Evolutionary conservation across 2,797 vertebrate species (phyloP).

Genomic region (Platyrinchus mystaceus): DNA sequence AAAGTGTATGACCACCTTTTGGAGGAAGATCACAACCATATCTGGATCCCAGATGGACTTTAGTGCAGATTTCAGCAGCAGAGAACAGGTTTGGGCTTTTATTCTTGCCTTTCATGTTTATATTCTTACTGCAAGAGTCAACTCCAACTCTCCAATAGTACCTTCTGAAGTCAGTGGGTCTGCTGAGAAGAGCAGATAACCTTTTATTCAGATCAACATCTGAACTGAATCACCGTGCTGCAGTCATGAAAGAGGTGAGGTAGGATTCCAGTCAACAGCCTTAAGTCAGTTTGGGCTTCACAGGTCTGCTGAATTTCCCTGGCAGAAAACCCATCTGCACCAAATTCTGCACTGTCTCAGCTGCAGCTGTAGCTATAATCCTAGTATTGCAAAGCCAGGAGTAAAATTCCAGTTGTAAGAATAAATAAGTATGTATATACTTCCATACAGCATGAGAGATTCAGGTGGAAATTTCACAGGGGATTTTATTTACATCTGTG

Average conservation of each 20-base stretch:
- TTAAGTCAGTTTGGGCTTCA: neutral
- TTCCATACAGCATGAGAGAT: neutral
- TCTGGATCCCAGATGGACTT: neutral
- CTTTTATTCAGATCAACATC: neutral
- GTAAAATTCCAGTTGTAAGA: neutral
- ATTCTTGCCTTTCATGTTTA: neutral
- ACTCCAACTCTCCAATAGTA: neutral
- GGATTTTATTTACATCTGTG: constrained; percentile 17
- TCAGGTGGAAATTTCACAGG: neutral
- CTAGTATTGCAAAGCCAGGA: neutral
- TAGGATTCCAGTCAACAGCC: neutral
- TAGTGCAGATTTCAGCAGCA: neutral
- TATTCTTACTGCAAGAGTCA: neutral
- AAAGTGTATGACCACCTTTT: neutral
- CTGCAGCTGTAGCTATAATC: neutral
- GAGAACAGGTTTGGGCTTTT: neutral
- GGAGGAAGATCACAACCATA: neutral
- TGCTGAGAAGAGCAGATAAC: neutral
- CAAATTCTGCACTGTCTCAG: neutral
- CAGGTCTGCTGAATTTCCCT: neutral
- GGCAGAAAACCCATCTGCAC: neutral
- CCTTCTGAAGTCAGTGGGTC: neutral
- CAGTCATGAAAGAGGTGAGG: neutral
- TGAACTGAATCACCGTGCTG: neutral
- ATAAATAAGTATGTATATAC: neutral